These are phyloP conservation scores for Dioctria linearis DNA, from an alignment of 2,888 invertebrate species.

Conservation along the genomic window DNA sequence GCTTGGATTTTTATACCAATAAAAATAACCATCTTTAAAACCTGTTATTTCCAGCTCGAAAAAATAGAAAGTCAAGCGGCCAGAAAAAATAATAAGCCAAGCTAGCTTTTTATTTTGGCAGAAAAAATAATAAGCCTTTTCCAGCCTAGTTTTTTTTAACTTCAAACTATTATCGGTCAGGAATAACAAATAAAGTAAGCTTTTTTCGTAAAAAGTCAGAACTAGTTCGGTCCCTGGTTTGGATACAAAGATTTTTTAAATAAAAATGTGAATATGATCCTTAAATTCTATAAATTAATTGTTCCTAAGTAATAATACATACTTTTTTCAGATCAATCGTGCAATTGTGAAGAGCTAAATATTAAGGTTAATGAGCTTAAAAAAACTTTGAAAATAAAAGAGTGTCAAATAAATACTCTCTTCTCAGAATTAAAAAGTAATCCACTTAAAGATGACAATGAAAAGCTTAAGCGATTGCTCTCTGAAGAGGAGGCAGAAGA, in stretches of 20 bases:
- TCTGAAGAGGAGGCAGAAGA: constrained; percentile 65
- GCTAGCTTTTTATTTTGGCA: too few species aligned
- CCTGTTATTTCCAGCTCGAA: too few species aligned
- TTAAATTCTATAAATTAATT: neutral
- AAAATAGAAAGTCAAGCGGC: too few species aligned
- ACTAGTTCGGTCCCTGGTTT: too few species aligned
- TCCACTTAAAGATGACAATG: constrained; percentile 66
- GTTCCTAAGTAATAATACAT: neutral
- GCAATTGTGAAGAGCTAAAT: constrained; percentile 65
- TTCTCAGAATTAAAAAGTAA: constrained; percentile 66
- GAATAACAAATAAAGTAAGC: too few species aligned
- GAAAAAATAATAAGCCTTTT: too few species aligned
- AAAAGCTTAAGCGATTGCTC: constrained; percentile 64
- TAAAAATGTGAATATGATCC: neutral
- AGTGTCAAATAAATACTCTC: constrained; percentile 65
- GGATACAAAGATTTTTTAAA: neutral
- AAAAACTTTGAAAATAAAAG: constrained; percentile 64
- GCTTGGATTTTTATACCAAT: too few species aligned
- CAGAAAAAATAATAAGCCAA: too few species aligned
- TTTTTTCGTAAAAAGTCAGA: too few species aligned
- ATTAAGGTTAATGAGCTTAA: constrained; percentile 65
- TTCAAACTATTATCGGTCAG: too few species aligned
- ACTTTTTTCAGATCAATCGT: constrained; percentile 59
- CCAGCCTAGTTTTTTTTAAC: too few species aligned
- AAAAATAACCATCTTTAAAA: too few species aligned